Evolutionary conservation across 2,113 vertebrate species (phyloP).

Genomic region (Gallinago undulata): DNA sequence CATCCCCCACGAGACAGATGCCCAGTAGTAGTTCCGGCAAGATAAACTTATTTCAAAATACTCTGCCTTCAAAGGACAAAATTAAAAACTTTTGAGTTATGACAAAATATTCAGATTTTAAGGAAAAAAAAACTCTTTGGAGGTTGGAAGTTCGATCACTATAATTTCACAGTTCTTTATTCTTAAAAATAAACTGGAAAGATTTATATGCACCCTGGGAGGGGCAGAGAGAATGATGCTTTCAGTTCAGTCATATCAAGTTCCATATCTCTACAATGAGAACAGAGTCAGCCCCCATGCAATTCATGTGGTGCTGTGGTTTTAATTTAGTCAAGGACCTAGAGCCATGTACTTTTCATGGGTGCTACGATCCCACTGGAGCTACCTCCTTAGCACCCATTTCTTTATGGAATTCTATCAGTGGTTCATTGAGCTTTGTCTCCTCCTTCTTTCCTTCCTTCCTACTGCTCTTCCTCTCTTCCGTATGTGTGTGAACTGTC

Average conservation of each 20-base stretch:
- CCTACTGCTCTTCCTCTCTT: neutral
- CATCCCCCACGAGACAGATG: neutral
- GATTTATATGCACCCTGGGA: neutral
- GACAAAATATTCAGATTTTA: neutral
- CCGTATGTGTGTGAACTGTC: accelerated
- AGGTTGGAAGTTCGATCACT: neutral
- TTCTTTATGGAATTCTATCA: neutral
- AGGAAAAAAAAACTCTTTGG: neutral
- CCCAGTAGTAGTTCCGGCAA: neutral
- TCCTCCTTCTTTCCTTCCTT: neutral
- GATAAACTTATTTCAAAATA: neutral
- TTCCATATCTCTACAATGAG: neutral
- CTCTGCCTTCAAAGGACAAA: neutral
- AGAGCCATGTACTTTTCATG: neutral
- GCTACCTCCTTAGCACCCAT: neutral
- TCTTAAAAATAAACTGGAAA: neutral
- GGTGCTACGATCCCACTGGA: neutral
- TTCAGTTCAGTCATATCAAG: neutral
- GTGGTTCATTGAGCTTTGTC: neutral
- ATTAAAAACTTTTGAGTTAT: neutral
- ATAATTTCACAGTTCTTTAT: neutral
- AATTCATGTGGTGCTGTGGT: neutral
- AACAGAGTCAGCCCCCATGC: neutral
- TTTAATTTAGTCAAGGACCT: neutral
- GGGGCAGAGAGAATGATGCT: neutral